Percentiles rank a stretch among this genome's conserved stretches.
Conservation (phyloP, 1,140 invertebrate genomes). For the Calliopsis andreniformis region DNA sequence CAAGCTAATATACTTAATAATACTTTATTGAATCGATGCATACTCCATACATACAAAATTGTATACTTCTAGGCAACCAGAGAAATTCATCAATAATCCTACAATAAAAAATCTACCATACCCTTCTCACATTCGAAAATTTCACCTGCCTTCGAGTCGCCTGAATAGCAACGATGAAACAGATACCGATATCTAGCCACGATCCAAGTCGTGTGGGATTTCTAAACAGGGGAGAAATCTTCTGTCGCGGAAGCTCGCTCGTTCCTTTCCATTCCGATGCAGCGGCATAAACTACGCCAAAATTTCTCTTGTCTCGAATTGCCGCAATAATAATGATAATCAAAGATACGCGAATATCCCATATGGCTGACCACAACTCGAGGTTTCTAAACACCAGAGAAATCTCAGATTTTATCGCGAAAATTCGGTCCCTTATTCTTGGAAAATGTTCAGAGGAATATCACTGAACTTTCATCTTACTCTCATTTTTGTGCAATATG, state of each 20-base stretch:
- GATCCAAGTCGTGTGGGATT: neutral
- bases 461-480: constrained; percentile 12
- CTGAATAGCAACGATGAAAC: neutral
- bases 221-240: constrained; percentile 4
- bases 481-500: neutral
- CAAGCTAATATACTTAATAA: too few relatives aligned
- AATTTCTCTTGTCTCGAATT: neutral
- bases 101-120: neutral
- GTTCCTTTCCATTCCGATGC: neutral
- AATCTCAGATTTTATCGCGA: constrained; percentile 37
- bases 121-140: neutral
- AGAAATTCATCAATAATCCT: neutral
- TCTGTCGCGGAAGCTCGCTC: neutral
- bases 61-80: too few relatives aligned
- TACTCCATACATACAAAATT: too few relatives aligned
- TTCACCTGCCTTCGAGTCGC: neutral
- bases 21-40: too few relatives aligned
- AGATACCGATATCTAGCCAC: neutral
- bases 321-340: neutral
- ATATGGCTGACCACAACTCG: constrained; percentile 9
- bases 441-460: constrained; percentile 15
- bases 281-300: neutral
- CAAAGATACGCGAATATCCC: neutral
- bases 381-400: constrained; percentile 34
- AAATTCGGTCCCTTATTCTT: constrained; percentile 22